Base-by-base conservation (phyloP, 2,113 vertebrate species). In the Kryptolebias marmoratus region DNA sequence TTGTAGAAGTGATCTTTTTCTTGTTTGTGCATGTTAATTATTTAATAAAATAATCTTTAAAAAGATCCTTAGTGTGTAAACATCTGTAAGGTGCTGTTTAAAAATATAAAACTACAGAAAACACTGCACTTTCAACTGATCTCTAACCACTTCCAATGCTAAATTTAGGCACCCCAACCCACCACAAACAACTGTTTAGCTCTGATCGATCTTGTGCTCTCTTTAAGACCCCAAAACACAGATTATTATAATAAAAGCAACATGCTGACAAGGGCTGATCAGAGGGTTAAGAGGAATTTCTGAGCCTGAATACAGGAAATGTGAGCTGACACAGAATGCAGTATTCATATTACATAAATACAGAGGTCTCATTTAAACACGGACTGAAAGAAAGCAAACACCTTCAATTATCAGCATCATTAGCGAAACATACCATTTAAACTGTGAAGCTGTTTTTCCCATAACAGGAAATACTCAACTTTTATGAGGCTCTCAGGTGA, bases 191-290 rank as follows among this genome's bases (percentile, higher is more conserved):
- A 89, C 77, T 83, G 86, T 84, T 85, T 77, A 87, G 80, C 81
- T 88, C 83, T 75, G 85, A 87, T 90, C 87, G 90, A 93, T 88
- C 90, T 85, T 90, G 86, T 91, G 81, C 85, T 84, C 74, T 78
- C 80, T 84, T 77, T 62, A 73, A 88, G 74, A 76, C 86, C 90
- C 89, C 93, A 69, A 71, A 90, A 93, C 64, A 73, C 5, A 80
- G 67, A 88, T 92, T 90, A 89, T 63, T 87, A 92, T 94, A 93
- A 94, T 93, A 84, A 94, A 81, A 79, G 72, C 71, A 47, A 64
- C 87, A 82, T 90, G 85, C 87, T 90, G 90, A 80, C 91, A 87
- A 56, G 66, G 64, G 78, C 47, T 44, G 80, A 58, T 66, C 58
- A 79, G 58, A 54, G n/a, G 28, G 13, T 72, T 70, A 55, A 76